Conservation (phyloP, 92 coral and sea anemone genomes). For the Zoanthus gigantus region DNA sequence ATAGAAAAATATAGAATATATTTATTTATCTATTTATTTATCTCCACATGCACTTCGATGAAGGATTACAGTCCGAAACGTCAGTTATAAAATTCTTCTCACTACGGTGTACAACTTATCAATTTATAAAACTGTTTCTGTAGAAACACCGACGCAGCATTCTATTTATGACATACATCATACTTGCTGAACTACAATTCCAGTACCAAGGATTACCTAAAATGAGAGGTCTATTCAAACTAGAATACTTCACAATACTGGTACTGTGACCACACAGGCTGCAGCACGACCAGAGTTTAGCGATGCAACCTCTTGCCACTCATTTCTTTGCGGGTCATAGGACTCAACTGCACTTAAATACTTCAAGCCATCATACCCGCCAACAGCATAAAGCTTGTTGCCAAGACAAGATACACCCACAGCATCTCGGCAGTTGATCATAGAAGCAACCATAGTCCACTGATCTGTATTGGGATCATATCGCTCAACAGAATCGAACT, state of each 20-base stretch:
- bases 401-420: slow-evolving; percentile 98
- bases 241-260: slow-evolving; percentile 12
- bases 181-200: no score
- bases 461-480: slow-evolving; percentile 99
- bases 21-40: no score
- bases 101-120: no score
- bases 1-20: no score
- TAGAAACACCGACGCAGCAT: no score
- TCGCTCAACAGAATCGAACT: slow-evolving; percentile 97
- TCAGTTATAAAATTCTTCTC: no score
- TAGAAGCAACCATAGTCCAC: slow-evolving; percentile 97
- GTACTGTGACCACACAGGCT: slow-evolving; percentile 95
- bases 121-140: no score
- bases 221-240: not conserved
- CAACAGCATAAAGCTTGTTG: slow-evolving; percentile 91
- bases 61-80: no score
- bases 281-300: slow-evolving; percentile 96
- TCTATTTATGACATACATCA: no score
- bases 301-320: slow-evolving; percentile 94
- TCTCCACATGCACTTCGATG: no score
- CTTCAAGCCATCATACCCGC: slow-evolving; percentile 93
- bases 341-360: slow-evolving; percentile 96
- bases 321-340: slow-evolving; percentile 90
- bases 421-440: slow-evolving; percentile 99
- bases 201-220: no score